Evolutionary conservation across 30 jellyfish, hydroid and myxozoan species (phyloP), one percentile per base, ranked within the genome.

Genomic region (Haliclystus octoradiatus): DNA sequence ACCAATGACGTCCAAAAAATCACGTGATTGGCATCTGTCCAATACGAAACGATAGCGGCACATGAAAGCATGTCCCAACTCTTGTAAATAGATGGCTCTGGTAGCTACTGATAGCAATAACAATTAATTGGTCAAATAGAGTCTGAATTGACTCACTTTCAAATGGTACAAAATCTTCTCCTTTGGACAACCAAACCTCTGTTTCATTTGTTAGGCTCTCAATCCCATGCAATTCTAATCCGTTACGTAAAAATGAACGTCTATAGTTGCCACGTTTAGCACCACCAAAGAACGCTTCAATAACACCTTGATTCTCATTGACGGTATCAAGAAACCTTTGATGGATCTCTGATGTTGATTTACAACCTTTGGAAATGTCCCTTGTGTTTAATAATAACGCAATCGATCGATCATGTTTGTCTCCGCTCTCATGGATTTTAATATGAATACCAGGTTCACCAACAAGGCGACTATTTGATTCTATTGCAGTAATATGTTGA

Each of bases 161-260:
- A 33, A 73, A 29, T 0, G 96, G 96, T 33, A 85, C 62, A 40
- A 78, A 79, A 72, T 72, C 86, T 62, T 85, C 96, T 12, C 96
- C 96, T 25, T 65, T 72, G 2, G 96, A 72, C 31, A 85, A 73
- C 96, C 96, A 85, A 0, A 85, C 62, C 15, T 78, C 85, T 0
- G 69, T 78, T 52, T 70, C 91, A 52, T 13, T 69, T 7, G 31
- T 33, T 24, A 85, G 31, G 2, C 35, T 65, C 50, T 27, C 34
- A 49, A 85, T n/a, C 46, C 73, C 92, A 0, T 0, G 63, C 23
- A 85, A 50, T 34, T 79, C 96, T 1, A 72, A 52, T 33, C 96
- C 96, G 49, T 79, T 64, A 1, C 31, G 25, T 2, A 70, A 72
- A 63, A 78, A 85, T 29, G 94, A 92, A 33, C 94, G 32, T 52